Conservation (phyloP, 2,113 vertebrate genomes). For the Apodemus sylvaticus region DNA sequence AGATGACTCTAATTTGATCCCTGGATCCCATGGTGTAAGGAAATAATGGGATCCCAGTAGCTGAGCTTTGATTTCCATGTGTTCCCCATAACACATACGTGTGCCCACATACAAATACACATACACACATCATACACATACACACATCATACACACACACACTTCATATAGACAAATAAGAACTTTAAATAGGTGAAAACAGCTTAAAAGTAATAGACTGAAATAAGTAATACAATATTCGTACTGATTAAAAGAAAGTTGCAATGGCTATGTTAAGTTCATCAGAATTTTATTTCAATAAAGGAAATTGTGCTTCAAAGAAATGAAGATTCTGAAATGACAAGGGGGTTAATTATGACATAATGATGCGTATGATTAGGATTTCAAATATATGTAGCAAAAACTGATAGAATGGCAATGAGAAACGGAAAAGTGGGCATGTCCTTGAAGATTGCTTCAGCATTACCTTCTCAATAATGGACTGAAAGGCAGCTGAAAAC, state of each 20-base stretch:
- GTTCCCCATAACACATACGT: neutral
- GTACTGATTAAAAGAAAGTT: neutral
- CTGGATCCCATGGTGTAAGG: neutral
- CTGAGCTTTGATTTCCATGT: neutral
- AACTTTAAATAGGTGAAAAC: neutral
- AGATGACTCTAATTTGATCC: neutral
- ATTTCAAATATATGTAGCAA: neutral
- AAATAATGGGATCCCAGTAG: neutral
- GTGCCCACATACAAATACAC: neutral
- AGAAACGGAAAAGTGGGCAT: neutral
- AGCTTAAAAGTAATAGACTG: neutral
- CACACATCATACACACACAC: neutral
- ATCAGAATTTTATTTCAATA: neutral
- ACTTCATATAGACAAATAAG: neutral
- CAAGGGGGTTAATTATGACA: neutral
- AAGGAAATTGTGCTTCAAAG: neutral
- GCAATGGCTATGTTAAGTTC: neutral
- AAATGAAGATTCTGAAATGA: neutral
- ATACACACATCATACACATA: neutral
- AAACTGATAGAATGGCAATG: neutral
- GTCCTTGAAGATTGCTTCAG: neutral
- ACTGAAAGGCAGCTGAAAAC: neutral
- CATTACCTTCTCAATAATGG: neutral
- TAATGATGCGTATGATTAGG: neutral
- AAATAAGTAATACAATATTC: neutral